phyloP scores from a whole-genome alignment of 1,140 invertebrate genomes.

The Drosophila auraria region DNA sequence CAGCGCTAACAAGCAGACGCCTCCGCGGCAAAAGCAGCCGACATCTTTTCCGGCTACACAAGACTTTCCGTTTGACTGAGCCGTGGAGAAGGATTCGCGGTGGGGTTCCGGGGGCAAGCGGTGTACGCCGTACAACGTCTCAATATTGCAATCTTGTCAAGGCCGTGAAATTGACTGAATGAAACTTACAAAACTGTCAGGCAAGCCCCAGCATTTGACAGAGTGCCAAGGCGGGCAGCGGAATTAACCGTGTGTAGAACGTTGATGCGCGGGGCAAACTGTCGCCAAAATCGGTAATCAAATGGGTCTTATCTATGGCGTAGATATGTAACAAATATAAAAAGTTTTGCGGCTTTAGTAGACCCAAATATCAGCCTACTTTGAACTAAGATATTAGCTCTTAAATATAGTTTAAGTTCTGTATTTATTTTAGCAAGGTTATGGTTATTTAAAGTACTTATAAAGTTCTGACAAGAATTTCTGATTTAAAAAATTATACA shows the following conservation, averaged over 20 bases:
- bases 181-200: slow-evolving; percentile 60
- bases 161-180: slow-evolving; percentile 66
- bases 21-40: slow-evolving; percentile 49
- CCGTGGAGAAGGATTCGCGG: background rate
- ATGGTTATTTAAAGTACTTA: too few relatives aligned
- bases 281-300: background rate
- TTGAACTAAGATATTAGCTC: too few relatives aligned
- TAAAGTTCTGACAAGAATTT: too few relatives aligned
- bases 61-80: slow-evolving; percentile 57
- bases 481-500: too few relatives aligned
- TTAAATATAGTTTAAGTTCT: too few relatives aligned
- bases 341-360: background rate
- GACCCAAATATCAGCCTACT: too few relatives aligned
- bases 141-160: slow-evolving; percentile 69
- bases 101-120: background rate
- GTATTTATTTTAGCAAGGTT: too few relatives aligned
- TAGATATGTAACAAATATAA: background rate
- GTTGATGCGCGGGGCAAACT: slow-evolving; percentile 3
- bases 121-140: slow-evolving; percentile 38
- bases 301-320: slow-evolving; percentile 1
- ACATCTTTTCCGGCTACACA: slow-evolving; percentile 68
- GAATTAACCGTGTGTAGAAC: slow-evolving; percentile 45
- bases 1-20: slow-evolving; percentile 75
- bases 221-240: slow-evolving; percentile 25
- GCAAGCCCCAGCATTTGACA: slow-evolving; percentile 57